Conservation (phyloP, 2,888 invertebrate species). For the Chaetoderma sp. region DNA sequence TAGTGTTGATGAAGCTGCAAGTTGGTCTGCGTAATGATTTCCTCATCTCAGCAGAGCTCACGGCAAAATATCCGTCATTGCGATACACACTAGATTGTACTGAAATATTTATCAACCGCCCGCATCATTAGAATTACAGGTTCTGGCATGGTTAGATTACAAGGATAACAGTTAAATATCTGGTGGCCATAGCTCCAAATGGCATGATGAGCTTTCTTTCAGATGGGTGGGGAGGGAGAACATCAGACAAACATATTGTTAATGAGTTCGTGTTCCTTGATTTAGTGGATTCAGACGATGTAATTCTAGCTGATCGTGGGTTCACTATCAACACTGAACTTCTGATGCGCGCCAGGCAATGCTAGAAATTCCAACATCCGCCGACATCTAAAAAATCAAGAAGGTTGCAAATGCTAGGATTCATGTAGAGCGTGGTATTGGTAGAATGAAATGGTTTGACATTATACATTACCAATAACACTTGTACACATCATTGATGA, state of each 20-base stretch:
- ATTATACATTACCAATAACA: conserved; percentile 31
- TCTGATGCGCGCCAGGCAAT: conserved; percentile 1
- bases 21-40: conserved; percentile 10
- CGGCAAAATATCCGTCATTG: conserved; percentile 7
- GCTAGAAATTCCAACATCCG: conserved; percentile 25
- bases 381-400: conserved; percentile 23
- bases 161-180: conserved; percentile 28
- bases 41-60: no score
- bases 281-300: conserved; percentile 25
- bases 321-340: conserved; percentile 31
- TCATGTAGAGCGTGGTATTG: conserved; percentile 37
- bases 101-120: conserved; percentile 24
- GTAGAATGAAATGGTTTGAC: conserved; percentile 31
- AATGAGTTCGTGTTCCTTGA: conserved; percentile 22
- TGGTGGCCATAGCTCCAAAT: conserved; percentile 28
- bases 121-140: conserved; percentile 7
- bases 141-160: conserved; percentile 25
- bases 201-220: conserved; percentile 29
- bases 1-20: conserved; percentile 20
- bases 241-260: conserved; percentile 31
- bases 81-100: conserved; percentile 25
- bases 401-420: conserved; percentile 33
- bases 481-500: conserved; percentile 33
- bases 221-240: conserved; percentile 30
- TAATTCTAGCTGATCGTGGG: conserved; percentile 32